A percentile compares a stretch with the other conserved stretches of the same genome.
Conservation (phyloP, 2,888 invertebrate genomes). For the Harmothoe impar region DNA sequence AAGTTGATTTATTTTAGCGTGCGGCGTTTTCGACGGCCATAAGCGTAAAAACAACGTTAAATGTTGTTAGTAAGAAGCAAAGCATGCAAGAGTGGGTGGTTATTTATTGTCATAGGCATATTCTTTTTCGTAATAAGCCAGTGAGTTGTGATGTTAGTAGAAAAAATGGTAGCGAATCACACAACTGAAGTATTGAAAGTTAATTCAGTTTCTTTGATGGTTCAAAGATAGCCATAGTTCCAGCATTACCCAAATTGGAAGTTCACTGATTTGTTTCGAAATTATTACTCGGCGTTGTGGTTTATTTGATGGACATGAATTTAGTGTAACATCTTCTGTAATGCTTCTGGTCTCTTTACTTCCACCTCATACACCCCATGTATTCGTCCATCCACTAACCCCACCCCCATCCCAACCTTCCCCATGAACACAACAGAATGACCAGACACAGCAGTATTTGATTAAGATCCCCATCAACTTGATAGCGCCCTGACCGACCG, state of each 20-base stretch:
- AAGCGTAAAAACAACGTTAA: background rate
- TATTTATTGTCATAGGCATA: background rate
- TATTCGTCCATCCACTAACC: too few relatives aligned
- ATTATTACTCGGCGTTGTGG: too few relatives aligned
- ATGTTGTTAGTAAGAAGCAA: background rate
- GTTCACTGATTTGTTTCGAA: too few relatives aligned
- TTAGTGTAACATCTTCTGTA: too few relatives aligned
- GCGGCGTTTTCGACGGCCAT: background rate
- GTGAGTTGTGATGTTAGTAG: background rate
- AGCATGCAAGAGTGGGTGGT: constrained; percentile 8
- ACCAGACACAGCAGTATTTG: too few relatives aligned
- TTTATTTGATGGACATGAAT: too few relatives aligned
- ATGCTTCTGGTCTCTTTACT: too few relatives aligned
- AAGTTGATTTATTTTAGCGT: constrained; percentile 1
- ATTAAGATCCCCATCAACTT: background rate
- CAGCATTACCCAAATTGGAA: too few relatives aligned
- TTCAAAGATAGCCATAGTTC: background rate
- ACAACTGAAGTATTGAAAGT: background rate
- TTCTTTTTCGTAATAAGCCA: background rate
- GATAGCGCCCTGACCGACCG: background rate
- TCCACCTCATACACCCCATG: too few relatives aligned
- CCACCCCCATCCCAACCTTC: too few relatives aligned
- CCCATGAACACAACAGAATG: too few relatives aligned
- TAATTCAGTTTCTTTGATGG: background rate
- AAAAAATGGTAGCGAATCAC: background rate